Base-by-base conservation (phyloP, 1,140 invertebrate genomes). In the Lasioglossum baleicum region DNA sequence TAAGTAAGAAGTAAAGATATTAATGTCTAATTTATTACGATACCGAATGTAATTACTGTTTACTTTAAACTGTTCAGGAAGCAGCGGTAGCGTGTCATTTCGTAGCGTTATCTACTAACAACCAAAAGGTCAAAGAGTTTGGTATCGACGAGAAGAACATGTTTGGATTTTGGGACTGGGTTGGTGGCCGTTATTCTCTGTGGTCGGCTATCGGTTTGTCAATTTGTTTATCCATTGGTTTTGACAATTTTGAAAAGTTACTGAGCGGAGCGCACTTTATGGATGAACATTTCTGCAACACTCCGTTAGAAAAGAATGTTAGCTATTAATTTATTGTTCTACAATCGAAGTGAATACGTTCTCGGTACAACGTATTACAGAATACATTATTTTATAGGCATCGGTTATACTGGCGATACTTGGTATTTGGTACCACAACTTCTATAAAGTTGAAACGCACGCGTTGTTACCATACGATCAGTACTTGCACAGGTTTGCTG, bases 91-190 rank as follows among this genome's bases (percentile, higher is more conserved):
- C 98, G 5, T 98, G 98, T 90, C 99, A 99, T 94, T 99, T 99
- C 93, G 98, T 99, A 13, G 99, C 99, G 44, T 92, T 99, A 5
- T 99, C 98, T 13, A 99, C 99, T 0, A 99, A 99, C 92, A 95
- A 93, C 66, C 94, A 95, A 76, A 99, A 99, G 94, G 98, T 99
- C 0, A 97, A 96, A 48, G 98, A 98, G 75, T 99, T 99, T 94
- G 99, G 99, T 35, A 99, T 99, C 86, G 96, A 99, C 92, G 95
- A 97, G 83, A 96, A 96, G 76, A 99, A 99, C 90, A 99, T 99
- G 98, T 99, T 99, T 94, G 98, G 96, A 66, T 99, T 99, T 93
- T 99, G 99, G 99, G 99, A 99, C 93, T 99, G 99, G 98, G 99
- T 99, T 77, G 99, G 99, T 67, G 99, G 99, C 85, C 95, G 99